Evolutionary conservation across 2,797 vertebrate species (phyloP), one percentile per base, ranked within the genome.

Genomic region (Melanotaenia maccullochi): DNA sequence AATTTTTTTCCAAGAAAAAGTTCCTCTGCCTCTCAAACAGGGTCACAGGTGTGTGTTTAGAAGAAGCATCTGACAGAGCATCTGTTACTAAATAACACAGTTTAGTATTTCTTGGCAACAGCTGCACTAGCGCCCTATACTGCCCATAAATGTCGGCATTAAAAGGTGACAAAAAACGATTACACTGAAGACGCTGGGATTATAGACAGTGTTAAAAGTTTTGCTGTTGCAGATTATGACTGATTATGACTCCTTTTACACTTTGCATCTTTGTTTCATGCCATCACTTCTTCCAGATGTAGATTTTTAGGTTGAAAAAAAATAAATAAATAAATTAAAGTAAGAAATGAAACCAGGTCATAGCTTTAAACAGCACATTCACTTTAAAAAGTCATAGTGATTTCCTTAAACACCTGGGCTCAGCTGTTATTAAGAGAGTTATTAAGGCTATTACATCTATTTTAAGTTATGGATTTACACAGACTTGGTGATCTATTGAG

Each of bases 1-100:
- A 30, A 30, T 16, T n/a, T 47, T 47, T n/a, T n/a, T 9, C 44
- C 18, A 49, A 64, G 82, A 75, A 82, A 77, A 79, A 84, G 64
- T 65, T 73, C 74, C 65, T 80, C 49, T 55, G 54, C 59, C 52
- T 69, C 32, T 66, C 42, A 65, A 7, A 78, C 47, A 25, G 28
- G 51, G 76, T 65, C 60, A 60, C 58, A 32, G 30, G 60, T 62
- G 28, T 60, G 38, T 78, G 9, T 42, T 64, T 12, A 11, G 18
- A 28, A 11, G 16, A 9, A 54, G 24, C 66, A 35, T 33, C 38
- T 5, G 13, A 32, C 30, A 42, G n/a, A 59, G 11, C 30, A 60
- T 54, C 20, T 63, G 42, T 76, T 38, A 56, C 62, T 80, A 57
- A 54, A 9, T 60, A 22, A 54, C 65, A 42, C 20, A 1, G 9